These are phyloP conservation scores for Polydesmus complanatus DNA, from an alignment of 2,888 invertebrate species.

Conservation along the genomic window DNA sequence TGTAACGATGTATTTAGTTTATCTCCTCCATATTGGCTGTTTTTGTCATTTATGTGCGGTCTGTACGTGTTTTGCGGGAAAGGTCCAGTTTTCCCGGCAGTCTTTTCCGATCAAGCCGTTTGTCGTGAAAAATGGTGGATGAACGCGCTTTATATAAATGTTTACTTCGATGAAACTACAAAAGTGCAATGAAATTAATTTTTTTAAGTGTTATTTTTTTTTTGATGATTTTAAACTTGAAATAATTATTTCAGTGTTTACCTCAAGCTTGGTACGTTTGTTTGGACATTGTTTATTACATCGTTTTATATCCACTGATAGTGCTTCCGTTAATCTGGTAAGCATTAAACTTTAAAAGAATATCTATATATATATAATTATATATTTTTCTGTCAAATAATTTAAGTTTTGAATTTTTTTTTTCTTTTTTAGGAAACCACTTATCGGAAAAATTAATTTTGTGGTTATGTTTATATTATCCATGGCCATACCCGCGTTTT, in stretches of 20 bases:
- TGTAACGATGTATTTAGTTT: background rate
- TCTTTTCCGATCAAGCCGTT: background rate
- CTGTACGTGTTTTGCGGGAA: background rate
- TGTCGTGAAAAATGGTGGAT: background rate
- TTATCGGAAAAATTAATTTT: slow-evolving; percentile 1
- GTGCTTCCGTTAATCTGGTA: slow-evolving; percentile 10
- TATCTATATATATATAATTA: too few relatives aligned
- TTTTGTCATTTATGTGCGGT: background rate
- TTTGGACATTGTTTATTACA: slow-evolving; percentile 6
- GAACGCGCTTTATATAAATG: slow-evolving; percentile 3
- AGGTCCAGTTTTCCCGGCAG: background rate
- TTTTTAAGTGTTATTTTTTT: background rate
- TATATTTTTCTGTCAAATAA: too few relatives aligned
- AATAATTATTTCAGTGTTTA: slow-evolving; percentile 3
- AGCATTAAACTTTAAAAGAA: background rate
- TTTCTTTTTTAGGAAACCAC: slow-evolving; percentile 5
- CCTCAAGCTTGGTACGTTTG: slow-evolving; percentile 13
- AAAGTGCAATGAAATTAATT: background rate
- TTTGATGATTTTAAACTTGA: background rate
- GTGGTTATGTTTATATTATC: background rate
- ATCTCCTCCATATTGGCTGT: background rate
- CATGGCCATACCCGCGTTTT: background rate
- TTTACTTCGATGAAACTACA: background rate
- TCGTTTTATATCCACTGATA: slow-evolving; percentile 4
- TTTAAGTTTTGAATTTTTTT: too few relatives aligned